Percentiles rank a stretch among this genome's conserved stretches.
phyloP scores from a whole-genome alignment of 2,113 vertebrate species.

The Morone saxatilis region DNA sequence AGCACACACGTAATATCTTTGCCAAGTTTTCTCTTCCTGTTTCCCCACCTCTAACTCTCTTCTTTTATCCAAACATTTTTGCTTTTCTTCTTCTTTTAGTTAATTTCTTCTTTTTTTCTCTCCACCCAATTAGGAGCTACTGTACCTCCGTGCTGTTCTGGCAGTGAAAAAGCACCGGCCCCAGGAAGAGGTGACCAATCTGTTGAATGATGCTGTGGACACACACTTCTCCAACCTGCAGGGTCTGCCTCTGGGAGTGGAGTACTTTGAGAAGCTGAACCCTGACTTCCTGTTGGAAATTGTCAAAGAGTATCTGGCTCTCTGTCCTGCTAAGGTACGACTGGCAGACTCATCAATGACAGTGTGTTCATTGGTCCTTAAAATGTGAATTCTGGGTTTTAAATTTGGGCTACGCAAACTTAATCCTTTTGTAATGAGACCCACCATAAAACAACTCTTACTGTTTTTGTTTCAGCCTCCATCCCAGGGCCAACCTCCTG shows the following conservation, averaged over 20 bases:
- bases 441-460: background rate
- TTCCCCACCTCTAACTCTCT: background rate
- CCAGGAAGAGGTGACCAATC: conserved; percentile 89
- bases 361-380: conserved; percentile 14
- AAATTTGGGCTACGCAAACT: background rate
- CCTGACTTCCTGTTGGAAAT: conserved; percentile 96
- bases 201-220: conserved; percentile 93
- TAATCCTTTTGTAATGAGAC: background rate
- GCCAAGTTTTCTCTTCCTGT: background rate
- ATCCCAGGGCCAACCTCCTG: conserved; percentile 86
- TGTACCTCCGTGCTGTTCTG: conserved; percentile 89
- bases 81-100: background rate
- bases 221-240: conserved; percentile 92
- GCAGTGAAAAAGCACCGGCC: conserved; percentile 87
- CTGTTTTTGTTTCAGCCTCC: conserved; percentile 83
- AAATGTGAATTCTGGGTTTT: background rate
- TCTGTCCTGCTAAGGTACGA: conserved; percentile 91
- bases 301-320: conserved; percentile 90
- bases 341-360: background rate
- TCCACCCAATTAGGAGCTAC: conserved; percentile 87
- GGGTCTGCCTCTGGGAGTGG: conserved; percentile 92
- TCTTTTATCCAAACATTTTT: background rate
- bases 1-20: background rate
- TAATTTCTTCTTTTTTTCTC: background rate
- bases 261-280: conserved; percentile 96